Percentiles rank a stretch among this genome's conserved stretches.
These are phyloP conservation scores for Meles meles DNA, from an alignment of 2,113 vertebrate species.

Conservation along the genomic window DNA sequence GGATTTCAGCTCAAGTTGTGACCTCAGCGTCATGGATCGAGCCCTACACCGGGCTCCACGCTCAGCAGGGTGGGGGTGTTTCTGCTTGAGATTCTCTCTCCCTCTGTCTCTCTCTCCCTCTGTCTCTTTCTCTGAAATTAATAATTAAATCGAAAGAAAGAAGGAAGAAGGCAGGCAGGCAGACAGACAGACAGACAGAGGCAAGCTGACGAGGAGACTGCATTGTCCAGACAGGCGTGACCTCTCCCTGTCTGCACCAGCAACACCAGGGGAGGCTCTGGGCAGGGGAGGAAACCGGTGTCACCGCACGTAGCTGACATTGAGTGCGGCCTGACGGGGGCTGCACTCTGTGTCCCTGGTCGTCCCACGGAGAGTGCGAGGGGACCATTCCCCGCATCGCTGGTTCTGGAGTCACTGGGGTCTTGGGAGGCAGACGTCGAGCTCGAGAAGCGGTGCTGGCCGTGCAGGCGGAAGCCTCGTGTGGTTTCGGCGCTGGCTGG, in stretches of 20 bases:
- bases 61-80: not conserved
- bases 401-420: not conserved
- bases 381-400: not conserved
- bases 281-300: not conserved
- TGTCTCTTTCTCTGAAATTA: not conserved
- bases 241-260: not conserved
- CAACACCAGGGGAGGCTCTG: not conserved
- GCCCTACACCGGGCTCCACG: not conserved
- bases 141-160: not conserved
- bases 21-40: not conserved
- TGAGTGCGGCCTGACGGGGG: not conserved
- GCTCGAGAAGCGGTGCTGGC: rapidly evolving
- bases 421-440: not conserved
- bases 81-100: not conserved
- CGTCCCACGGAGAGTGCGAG: not conserved
- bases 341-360: rapidly evolving
- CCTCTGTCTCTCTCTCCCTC: not conserved
- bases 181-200: too few relatives aligned
- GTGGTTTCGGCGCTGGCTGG: not conserved
- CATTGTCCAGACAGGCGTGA: too few relatives aligned
- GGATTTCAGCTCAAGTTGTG: not conserved
- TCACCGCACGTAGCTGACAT: rapidly evolving
- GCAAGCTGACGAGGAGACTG: not conserved
- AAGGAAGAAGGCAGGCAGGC: not conserved
- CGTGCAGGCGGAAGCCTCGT: rapidly evolving